Evolutionary conservation across 2,797 vertebrate species (phyloP).

Genomic region (Distichodus sexfasciatus): DNA sequence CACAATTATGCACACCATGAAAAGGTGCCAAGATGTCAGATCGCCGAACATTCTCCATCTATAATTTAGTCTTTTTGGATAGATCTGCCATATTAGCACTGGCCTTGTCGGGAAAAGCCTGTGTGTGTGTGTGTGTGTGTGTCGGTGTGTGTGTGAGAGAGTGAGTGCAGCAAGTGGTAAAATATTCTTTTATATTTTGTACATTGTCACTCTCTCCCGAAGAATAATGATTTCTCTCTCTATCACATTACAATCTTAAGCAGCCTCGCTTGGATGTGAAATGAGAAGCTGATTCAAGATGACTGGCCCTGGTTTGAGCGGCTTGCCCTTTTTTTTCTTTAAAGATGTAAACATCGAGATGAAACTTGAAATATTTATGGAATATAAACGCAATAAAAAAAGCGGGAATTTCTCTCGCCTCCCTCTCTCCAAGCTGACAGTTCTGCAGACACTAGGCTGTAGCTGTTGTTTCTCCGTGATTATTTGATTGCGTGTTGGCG

Average conservation of each 20-base stretch:
- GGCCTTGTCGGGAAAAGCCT: not conserved
- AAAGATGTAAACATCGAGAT: not conserved
- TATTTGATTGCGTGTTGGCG: conserved; percentile 13
- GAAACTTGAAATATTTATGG: conserved; percentile 18
- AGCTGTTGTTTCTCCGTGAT: not conserved
- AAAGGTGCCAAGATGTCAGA: conserved; percentile 22
- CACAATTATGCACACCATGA: conserved; percentile 9
- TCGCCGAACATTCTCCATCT: not conserved
- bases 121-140: not conserved
- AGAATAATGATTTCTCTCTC: not conserved
- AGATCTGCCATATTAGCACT: not conserved
- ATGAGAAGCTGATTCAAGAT: not conserved
- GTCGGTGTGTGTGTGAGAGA: not conserved
- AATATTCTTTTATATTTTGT: conserved; percentile 12
- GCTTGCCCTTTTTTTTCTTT: not conserved
- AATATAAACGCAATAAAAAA: not conserved
- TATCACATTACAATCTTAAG: not conserved
- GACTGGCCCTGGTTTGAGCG: not conserved
- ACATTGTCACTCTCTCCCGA: not conserved
- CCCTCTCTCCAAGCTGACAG: not conserved
- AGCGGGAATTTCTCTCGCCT: not conserved
- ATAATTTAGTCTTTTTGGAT: conserved; percentile 21
- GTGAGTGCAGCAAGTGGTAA: not conserved
- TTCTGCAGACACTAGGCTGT: conserved; percentile 5
- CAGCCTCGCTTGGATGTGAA: not conserved